These are phyloP conservation scores for Blastobasis adustella DNA, from an alignment of 2,888 invertebrate genomes.

Conservation along the genomic window DNA sequence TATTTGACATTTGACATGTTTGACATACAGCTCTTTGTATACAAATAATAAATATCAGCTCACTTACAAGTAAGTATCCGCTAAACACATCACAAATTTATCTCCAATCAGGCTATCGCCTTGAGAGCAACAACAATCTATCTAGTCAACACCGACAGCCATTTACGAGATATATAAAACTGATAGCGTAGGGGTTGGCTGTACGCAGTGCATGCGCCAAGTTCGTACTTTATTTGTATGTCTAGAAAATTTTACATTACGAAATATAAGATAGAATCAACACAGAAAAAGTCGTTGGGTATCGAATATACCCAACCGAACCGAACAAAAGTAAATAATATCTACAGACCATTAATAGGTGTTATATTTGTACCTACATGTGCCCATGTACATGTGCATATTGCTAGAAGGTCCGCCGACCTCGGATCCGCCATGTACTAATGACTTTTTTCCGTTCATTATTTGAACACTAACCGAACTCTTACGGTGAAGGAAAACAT, in stretches of 20 bases:
- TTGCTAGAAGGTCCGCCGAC: neutral
- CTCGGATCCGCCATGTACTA: no score
- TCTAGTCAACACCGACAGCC: constrained; percentile 2
- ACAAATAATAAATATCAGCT: neutral
- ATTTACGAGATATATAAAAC: constrained; percentile 2
- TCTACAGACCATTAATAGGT: neutral
- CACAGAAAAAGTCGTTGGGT: neutral
- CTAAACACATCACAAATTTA: neutral
- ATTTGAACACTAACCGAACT: no score
- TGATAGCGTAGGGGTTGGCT: neutral
- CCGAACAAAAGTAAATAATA: no score
- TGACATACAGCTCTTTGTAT: neutral
- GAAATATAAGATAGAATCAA: neutral
- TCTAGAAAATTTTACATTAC: neutral
- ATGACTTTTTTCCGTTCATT: no score
- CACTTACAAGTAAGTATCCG: neutral
- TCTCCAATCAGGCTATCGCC: constrained; percentile 2
- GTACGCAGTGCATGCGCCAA: neutral
- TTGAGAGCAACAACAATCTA: constrained; percentile 3
- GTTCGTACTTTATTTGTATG: neutral
- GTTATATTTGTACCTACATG: neutral
- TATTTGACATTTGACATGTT: no score
- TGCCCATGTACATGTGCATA: neutral
- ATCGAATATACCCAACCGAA: no score
- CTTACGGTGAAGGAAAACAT: no score